Evolutionary conservation across 2,888 invertebrate species (phyloP).

Genomic region (Ennomos erosarius): DNA sequence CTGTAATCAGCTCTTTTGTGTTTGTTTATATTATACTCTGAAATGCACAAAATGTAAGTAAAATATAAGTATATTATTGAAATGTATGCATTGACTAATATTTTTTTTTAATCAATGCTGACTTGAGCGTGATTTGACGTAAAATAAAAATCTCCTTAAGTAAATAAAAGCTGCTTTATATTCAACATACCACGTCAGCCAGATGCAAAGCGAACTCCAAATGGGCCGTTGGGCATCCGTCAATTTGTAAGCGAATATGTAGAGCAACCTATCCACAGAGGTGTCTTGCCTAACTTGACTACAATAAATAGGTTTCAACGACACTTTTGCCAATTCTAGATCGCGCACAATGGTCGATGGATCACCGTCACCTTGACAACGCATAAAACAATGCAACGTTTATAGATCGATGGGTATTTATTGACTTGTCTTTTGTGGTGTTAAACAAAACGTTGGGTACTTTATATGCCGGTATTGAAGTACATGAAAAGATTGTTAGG

Average conservation of each 20-base stretch:
- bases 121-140: too few relatives aligned
- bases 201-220: conserved; percentile 22
- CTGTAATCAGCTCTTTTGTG: conserved; percentile 11
- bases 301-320: conserved; percentile 46
- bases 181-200: conserved; percentile 12
- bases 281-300: conserved; percentile 39
- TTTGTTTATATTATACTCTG: neutral
- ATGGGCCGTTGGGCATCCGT: conserved; percentile 9
- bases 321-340: conserved; percentile 54
- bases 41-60: too few relatives aligned
- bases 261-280: conserved; percentile 18
- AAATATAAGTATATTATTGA: too few relatives aligned
- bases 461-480: conserved; percentile 2
- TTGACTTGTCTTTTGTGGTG: conserved; percentile 14
- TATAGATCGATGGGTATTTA: conserved; percentile 30
- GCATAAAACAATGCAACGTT: conserved; percentile 42
- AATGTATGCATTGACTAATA: too few relatives aligned
- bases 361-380: conserved; percentile 51
- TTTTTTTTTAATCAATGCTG: too few relatives aligned
- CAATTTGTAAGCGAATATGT: conserved; percentile 26
- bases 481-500: neutral
- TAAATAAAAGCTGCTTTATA: conserved; percentile 11
- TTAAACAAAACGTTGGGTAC: conserved; percentile 20
- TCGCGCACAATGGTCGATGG: conserved; percentile 54
- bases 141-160: neutral